Evolutionary conservation across 2,888 invertebrate genomes (phyloP).

Genomic region (Agonum fuliginosum): DNA sequence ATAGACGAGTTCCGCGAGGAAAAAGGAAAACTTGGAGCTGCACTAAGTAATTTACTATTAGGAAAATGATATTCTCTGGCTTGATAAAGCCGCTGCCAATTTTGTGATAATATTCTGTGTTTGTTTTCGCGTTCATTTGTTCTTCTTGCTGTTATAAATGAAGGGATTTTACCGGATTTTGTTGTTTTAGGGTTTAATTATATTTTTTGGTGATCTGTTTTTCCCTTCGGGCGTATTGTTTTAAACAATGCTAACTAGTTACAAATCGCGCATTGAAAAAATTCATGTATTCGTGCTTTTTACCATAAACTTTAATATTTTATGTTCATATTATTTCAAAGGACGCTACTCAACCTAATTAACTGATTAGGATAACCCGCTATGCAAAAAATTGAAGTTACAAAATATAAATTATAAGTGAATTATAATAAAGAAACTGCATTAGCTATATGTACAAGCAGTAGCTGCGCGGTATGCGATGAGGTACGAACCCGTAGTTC

Average conservation of each 20-base stretch:
- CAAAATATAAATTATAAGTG: too few relatives aligned
- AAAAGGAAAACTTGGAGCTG: neutral
- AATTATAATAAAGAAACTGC: too few relatives aligned
- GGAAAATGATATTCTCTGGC: too few relatives aligned
- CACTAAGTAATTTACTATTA: neutral
- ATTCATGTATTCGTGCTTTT: too few relatives aligned
- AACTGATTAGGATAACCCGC: too few relatives aligned
- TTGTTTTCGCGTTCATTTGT: constrained; percentile 21
- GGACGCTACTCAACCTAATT: too few relatives aligned
- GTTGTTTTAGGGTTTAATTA: constrained; percentile 28
- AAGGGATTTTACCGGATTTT: constrained; percentile 21
- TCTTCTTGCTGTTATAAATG: constrained; percentile 37
- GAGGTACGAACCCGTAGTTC: too few relatives aligned
- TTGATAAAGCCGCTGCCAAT: constrained; percentile 24
- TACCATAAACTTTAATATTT: too few relatives aligned
- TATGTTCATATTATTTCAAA: too few relatives aligned
- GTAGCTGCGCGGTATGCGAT: too few relatives aligned
- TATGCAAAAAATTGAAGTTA: too few relatives aligned
- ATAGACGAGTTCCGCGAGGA: neutral
- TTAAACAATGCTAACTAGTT: constrained; percentile 16
- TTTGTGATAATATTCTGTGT: constrained; percentile 32
- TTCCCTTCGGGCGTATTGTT: constrained; percentile 5
- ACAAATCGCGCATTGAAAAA: neutral
- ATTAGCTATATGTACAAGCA: too few relatives aligned
- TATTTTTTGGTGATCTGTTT: constrained; percentile 35